Evolutionary conservation across 1,140 invertebrate genomes (phyloP).

Genomic region (Latrodectus geometricus): DNA sequence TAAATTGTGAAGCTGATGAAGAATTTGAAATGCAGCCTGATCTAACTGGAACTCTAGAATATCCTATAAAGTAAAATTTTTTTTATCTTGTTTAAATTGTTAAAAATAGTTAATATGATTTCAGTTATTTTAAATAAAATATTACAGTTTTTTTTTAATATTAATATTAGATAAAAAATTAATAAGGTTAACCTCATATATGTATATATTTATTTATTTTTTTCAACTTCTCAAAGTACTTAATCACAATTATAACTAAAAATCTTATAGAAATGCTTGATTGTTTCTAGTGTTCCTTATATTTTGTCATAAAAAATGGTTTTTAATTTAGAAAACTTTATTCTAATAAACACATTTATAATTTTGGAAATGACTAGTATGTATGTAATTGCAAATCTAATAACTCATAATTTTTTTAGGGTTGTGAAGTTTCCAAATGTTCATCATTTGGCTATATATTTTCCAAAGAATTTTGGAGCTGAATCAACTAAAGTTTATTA

Average conservation of each 20-base stretch:
- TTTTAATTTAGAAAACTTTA: no score
- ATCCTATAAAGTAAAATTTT: constrained; percentile 83
- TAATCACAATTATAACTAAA: no score
- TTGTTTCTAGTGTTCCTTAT: no score
- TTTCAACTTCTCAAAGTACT: no score
- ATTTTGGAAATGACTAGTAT: no score
- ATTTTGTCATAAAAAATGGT: no score
- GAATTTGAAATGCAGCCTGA: constrained; percentile 90
- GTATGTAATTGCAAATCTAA: no score
- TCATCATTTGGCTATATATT: constrained; percentile 87
- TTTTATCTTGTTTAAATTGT: constrained; percentile 25
- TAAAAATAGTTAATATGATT: background rate
- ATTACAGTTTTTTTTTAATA: background rate
- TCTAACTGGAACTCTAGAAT: constrained; percentile 83
- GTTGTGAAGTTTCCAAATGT: constrained; percentile 91
- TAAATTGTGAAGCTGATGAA: constrained; percentile 80
- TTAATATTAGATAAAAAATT: background rate
- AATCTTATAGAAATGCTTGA: no score
- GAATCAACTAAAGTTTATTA: constrained; percentile 90
- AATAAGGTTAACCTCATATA: no score
- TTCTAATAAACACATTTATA: no score
- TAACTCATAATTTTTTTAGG: constrained; percentile 72
- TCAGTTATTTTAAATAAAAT: background rate
- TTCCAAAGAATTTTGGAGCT: constrained; percentile 86
- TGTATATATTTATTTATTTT: no score